phyloP scores from a whole-genome alignment of 2,797 vertebrate genomes.

The Melanotaenia pygmaea region DNA sequence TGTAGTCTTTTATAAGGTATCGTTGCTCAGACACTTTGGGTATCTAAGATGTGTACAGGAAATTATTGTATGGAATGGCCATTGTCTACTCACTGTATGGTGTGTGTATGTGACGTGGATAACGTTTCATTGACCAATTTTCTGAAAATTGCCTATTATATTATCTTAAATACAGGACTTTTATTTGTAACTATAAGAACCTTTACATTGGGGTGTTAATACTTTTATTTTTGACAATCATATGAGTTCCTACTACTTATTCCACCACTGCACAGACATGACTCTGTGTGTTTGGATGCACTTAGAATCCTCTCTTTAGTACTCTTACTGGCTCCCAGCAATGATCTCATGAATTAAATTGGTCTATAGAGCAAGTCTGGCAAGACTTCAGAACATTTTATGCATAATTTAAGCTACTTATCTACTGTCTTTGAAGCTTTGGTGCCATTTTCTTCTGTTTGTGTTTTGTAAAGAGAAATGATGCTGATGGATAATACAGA shows the following conservation, averaged over 20 bases:
- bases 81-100: neutral
- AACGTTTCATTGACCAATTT: neutral
- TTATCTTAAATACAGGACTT: conserved; percentile 3
- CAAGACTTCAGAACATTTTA: conserved; percentile 14
- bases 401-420: conserved; percentile 12
- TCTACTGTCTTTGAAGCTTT: conserved; percentile 1
- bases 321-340: neutral
- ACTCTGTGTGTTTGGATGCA: conserved; percentile 11
- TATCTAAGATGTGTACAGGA: neutral
- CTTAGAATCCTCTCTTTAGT: conserved; percentile 22
- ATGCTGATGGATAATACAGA: conserved; percentile 2
- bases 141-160: neutral
- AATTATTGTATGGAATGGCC: neutral
- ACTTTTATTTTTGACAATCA: neutral
- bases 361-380: conserved; percentile 18
- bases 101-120: neutral
- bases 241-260: neutral
- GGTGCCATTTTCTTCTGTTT: neutral
- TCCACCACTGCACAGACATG: neutral
- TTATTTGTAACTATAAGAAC: neutral
- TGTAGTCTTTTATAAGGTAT: neutral
- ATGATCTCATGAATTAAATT: conserved; percentile 42
- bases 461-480: neutral
- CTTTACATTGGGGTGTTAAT: neutral
- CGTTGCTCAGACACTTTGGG: neutral